Conservation (phyloP, 2,113 vertebrate genomes). For the Lamprotornis superbus region DNA sequence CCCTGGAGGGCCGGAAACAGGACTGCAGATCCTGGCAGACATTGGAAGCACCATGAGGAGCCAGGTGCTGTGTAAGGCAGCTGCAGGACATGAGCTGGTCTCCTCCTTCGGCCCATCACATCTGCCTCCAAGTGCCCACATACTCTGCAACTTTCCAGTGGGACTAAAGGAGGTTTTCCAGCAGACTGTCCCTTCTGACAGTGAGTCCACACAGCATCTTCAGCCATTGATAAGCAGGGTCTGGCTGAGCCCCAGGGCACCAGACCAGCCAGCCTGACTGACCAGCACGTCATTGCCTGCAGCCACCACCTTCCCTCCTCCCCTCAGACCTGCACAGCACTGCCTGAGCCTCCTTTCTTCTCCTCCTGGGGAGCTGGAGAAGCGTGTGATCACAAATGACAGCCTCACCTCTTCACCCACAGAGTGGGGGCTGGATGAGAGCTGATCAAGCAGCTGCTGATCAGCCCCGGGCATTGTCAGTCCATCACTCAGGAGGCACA, state of each 20-base stretch:
- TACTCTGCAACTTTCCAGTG: accelerated
- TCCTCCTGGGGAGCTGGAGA: not conserved
- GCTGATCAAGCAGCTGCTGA: not conserved
- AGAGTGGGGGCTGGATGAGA: not conserved
- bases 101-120: not conserved
- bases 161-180: not conserved
- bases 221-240: accelerated
- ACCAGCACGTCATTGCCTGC: accelerated
- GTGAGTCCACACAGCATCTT: not conserved
- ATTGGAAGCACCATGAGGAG: accelerated
- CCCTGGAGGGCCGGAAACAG: too few species aligned
- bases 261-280: not conserved
- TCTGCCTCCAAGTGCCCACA: not conserved
- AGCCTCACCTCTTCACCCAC: constrained; percentile 17
- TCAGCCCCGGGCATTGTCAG: not conserved
- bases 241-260: not conserved
- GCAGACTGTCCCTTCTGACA: not conserved
- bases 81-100: too few species aligned
- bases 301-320: not conserved
- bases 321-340: not conserved
- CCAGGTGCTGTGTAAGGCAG: not conserved
- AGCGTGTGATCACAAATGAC: not conserved
- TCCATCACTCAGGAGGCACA: not conserved
- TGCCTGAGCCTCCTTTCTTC: not conserved
- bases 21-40: accelerated